Evolutionary conservation across 35 echinoderm and acorn worm species (phyloP).

Genomic region (Apostichopus californicus): DNA sequence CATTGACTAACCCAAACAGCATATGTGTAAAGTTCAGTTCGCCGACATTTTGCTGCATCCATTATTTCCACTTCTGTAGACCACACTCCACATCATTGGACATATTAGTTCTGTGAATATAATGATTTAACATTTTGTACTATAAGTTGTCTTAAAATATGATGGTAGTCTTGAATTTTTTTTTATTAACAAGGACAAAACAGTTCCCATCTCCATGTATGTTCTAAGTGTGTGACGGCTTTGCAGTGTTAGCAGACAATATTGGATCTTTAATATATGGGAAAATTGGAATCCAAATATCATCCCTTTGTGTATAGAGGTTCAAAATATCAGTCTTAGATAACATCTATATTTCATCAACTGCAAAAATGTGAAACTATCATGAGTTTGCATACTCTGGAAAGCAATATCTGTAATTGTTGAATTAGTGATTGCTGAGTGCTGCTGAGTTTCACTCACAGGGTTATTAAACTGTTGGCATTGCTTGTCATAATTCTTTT

Average conservation of each 20-base stretch:
- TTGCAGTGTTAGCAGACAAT: no score
- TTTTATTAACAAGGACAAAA: neutral
- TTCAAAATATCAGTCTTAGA: neutral
- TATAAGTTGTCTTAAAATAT: neutral
- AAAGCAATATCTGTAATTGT: neutral
- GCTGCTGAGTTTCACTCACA: neutral
- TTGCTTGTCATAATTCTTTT: neutral
- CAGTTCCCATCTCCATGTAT: no score
- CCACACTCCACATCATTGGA: neutral
- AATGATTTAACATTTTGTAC: neutral
- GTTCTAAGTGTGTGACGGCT: no score
- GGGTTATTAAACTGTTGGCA: neutral
- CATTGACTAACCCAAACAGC: neutral
- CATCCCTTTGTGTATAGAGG: neutral
- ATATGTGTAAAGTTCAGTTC: conserved; percentile 14
- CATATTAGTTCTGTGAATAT: conserved; percentile 16
- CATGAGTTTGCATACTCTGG: neutral
- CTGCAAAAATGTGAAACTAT: neutral
- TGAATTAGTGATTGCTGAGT: neutral
- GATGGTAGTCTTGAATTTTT: neutral
- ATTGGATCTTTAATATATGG: neutral
- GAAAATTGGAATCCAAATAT: neutral
- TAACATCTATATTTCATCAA: neutral
- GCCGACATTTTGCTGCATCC: neutral
- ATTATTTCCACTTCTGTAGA: neutral